These are phyloP conservation scores for Hippocampus mohnikei DNA, from an alignment of 2,113 vertebrate genomes.

Conservation along the genomic window DNA sequence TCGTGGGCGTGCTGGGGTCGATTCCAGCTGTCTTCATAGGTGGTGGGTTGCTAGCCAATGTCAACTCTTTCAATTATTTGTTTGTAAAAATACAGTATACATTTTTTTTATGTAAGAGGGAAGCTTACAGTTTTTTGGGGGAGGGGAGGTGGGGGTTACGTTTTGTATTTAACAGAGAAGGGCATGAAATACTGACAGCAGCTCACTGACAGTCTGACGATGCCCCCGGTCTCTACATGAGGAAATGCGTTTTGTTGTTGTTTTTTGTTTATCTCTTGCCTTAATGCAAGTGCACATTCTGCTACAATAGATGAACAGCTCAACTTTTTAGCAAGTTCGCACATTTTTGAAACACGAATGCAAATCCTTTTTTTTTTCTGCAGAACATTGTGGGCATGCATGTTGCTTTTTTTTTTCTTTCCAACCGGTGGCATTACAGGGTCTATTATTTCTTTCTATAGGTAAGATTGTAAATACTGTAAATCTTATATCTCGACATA, in stretches of 20 bases:
- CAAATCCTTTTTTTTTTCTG: slow-evolving; percentile 54
- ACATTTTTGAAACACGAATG: slow-evolving; percentile 54
- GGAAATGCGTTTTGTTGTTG: slow-evolving; percentile 45
- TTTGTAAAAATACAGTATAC: background rate
- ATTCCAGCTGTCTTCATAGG: too few relatives aligned
- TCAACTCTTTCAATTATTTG: background rate
- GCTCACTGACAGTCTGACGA: too few relatives aligned
- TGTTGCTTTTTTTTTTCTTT: slow-evolving; percentile 53
- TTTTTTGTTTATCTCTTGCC: slow-evolving; percentile 6
- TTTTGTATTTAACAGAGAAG: too few relatives aligned
- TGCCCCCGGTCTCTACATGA: background rate
- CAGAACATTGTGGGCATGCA: slow-evolving; percentile 50
- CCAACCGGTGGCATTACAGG: slow-evolving; percentile 72
- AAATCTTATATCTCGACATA: slow-evolving; percentile 36
- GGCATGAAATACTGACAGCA: too few relatives aligned
- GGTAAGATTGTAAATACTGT: slow-evolving; percentile 44
- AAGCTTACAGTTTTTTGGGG: too few relatives aligned
- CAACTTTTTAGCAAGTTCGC: slow-evolving; percentile 45
- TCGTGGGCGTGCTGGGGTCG: too few relatives aligned
- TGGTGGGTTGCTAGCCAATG: too few relatives aligned
- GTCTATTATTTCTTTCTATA: slow-evolving; percentile 66
- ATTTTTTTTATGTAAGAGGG: background rate
- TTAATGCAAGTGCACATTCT: slow-evolving; percentile 55
- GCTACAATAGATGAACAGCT: slow-evolving; percentile 43
- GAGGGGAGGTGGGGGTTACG: too few relatives aligned